Base-by-base conservation (phyloP, 2,113 vertebrate species). In the Hippocampus abdominalis region DNA sequence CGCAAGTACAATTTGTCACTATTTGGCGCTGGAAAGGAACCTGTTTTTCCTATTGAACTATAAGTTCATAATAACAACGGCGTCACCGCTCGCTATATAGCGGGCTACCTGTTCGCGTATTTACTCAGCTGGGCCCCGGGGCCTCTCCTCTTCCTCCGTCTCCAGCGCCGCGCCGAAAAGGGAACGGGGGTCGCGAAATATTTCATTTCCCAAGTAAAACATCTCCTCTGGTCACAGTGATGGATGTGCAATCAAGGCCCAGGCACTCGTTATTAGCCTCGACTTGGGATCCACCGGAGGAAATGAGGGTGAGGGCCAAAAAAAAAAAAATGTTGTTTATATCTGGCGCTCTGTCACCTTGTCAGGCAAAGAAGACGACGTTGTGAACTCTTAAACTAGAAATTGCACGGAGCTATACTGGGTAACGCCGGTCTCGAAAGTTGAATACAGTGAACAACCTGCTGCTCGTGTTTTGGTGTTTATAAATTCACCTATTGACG, bases 191-290 rank as follows among this genome's bases (percentile, higher is more conserved):
- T 89, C 89, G 86, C 88, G 64, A 91, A 92, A 92, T 92, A 92
- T 93, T 93, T 92, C 90, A 92, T 93, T 92, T 93, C 91, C 91
- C 91, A 92, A 93, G 90, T 89, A 91, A 92, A 93, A 93, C 92
- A 93, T 53, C 77, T 80, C 79, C 85, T 78, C 84, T 72, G 70
- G 87, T 78, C 68, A 88, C 73, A 80, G 90, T 92, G 90, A 93
- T 91, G 89, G 88, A 93, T 92, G 91, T 89, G 91, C 91, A 92
- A 92, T 93, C 91, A 93, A 60, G 86, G 86, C 90, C 91, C 91
- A 91, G 92, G 87, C 91, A 92, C 76, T 90, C 87, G 66, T 91
- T 91, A 92, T 91, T 91, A 91, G 85, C 84, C 84, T 83, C 87
- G 86, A 83, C 71, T 78, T 18, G 61, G 78, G 88, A 90, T 91